phyloP scores from a whole-genome alignment of 2,888 invertebrate genomes.

The Pristionchus entomophagus region DNA sequence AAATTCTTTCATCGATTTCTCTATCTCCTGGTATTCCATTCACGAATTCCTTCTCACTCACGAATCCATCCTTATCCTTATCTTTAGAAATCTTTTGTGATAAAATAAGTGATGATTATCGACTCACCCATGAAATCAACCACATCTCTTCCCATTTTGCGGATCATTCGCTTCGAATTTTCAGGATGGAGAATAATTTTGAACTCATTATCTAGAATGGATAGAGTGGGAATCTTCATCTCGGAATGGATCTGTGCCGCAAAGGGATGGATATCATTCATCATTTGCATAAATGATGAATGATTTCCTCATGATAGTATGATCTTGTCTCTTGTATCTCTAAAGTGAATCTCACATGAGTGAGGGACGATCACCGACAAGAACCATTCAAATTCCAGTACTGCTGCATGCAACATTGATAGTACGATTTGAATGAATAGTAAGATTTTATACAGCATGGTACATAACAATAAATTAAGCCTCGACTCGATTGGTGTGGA shows the following conservation, averaged over 20 bases:
- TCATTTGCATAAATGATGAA: too few relatives aligned
- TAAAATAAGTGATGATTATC: background rate
- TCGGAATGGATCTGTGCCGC: too few relatives aligned
- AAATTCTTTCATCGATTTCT: conserved; percentile 19
- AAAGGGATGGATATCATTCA: too few relatives aligned
- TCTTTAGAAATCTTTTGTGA: background rate
- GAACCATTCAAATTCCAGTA: too few relatives aligned
- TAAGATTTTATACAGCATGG: background rate
- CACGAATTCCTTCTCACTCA: conserved; percentile 28
- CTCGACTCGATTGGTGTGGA: background rate
- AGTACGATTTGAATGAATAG: too few relatives aligned
- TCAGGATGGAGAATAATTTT: conserved; percentile 38
- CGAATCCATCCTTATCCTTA: background rate
- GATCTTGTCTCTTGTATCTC: too few relatives aligned
- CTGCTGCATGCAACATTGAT: too few relatives aligned
- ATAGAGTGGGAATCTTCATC: too few relatives aligned
- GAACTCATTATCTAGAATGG: conserved; percentile 24
- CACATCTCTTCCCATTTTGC: background rate
- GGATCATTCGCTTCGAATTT: background rate
- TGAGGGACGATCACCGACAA: too few relatives aligned
- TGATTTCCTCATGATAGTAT: too few relatives aligned
- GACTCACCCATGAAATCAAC: background rate
- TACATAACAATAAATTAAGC: conserved; percentile 5
- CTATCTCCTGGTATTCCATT: conserved; percentile 33
- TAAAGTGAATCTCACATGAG: too few relatives aligned